These are phyloP conservation scores for Xenotilapia flavipinnis DNA, from an alignment of 2,113 vertebrate genomes.

Conservation along the genomic window DNA sequence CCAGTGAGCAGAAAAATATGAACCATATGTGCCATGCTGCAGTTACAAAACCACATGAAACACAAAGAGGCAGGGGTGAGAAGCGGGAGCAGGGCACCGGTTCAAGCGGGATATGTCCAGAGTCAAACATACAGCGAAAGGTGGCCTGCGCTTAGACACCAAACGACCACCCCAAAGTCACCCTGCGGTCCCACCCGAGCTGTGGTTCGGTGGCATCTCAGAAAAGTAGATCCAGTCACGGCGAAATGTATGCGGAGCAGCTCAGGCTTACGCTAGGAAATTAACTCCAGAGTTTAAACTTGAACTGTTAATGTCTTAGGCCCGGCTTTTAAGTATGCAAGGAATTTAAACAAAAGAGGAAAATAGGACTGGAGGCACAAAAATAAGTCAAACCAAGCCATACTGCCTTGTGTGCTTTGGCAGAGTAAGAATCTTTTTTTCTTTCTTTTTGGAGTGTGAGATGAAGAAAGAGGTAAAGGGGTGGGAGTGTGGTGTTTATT, in stretches of 20 bases:
- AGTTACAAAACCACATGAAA: constrained; percentile 64
- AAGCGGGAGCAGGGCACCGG: constrained; percentile 35
- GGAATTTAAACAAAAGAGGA: constrained; percentile 39
- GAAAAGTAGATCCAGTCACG: constrained; percentile 57
- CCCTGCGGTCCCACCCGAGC: constrained; percentile 45
- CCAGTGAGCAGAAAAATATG: constrained; percentile 45
- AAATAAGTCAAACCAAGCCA: constrained; percentile 2
- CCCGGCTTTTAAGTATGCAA: constrained; percentile 35
- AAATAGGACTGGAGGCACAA: neutral
- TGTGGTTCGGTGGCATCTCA: constrained; percentile 38
- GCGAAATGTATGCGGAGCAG: constrained; percentile 16
- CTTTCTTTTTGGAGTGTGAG: neutral
- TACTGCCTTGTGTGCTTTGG: constrained; percentile 31
- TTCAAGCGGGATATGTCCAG: constrained; percentile 61
- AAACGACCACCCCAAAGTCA: constrained; percentile 63
- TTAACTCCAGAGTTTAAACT: constrained; percentile 4
- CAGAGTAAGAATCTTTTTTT: constrained; percentile 17
- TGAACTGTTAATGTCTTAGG: constrained; percentile 5
- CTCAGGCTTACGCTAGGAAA: constrained; percentile 3
- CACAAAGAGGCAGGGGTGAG: constrained; percentile 30
- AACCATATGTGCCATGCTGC: constrained; percentile 55
- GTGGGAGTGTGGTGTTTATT: constrained; percentile 66
- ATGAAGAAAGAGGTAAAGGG: constrained; percentile 21
- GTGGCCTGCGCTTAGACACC: constrained; percentile 54
- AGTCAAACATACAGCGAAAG: constrained; percentile 56